These are phyloP conservation scores for pig (Sus scrofa) DNA, from an alignment of 2,113 vertebrate genomes.

Conservation along the genomic window T2T-Sscrofa CM000826.6:57374501-57375000, in stretches of 20 bases:
- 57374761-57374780: not conserved
- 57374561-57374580: not conserved
- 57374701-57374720: not conserved
- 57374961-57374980: not conserved
- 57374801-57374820: not conserved
- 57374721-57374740: not conserved
- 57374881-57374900: not conserved
- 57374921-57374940: not conserved
- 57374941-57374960: not conserved
- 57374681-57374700: not conserved
- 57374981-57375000: not conserved
- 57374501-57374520: not conserved
- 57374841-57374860: not conserved
- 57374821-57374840: not conserved
- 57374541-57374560: not conserved
- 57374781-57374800: not conserved
- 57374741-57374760: not conserved
- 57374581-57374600: not conserved
- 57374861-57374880: not conserved
- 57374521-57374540: not conserved
- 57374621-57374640: not conserved
- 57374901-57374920: not conserved
- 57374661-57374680: not conserved
- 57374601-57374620: not conserved
- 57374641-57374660: not conserved